Evolutionary conservation across 2,113 vertebrate species (phyloP), one percentile per base, ranked within the genome.

Genomic region (Bagarius yarrelli): DNA sequence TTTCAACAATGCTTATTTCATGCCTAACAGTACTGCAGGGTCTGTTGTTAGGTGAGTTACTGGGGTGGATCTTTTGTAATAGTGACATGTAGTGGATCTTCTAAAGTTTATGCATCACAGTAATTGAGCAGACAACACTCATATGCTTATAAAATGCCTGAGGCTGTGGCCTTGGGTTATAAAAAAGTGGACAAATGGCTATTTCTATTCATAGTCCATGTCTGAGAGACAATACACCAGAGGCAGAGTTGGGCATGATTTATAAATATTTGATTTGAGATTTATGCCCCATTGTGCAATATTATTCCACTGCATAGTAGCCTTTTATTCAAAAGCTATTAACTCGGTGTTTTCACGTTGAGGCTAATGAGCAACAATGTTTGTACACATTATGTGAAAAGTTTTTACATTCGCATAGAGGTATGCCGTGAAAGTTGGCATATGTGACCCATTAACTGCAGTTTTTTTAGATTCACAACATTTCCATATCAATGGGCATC

Each of bases 211-310:
- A 77, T 77, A 70, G 69, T 81, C 60, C n/a, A 27, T 25, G 27
- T 76, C 73, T 77, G 25, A 60, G 40, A 70, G 63, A 76, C 36
- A 76, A 60, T 82, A 70, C 81, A 60, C 73, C n/a, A 60, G 74
- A 66, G 81, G 40, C 63, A 69, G 21, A 60, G 74, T 40, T 47
- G 73, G 74, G 78, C 66, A 81, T 66, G 64, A 76, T 47, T 84
- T 77, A 84, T 84, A 76, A 84, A 81, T 81, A 84, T 84, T 76
- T 78, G 79, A 84, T 73, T 81, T 32, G 81, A 76, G 73, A 75
- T 82, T 69, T 82, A 71, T 81, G 73, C 72, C 72, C 67, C 14
- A 18, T 66, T 78, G 64, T 70, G 57, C 83, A 77, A 63, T 81
- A 60, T 72, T 69, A 76, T 69, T 80, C 72, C 67, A 60, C 23